Percentiles rank a stretch among this genome's conserved stretches.
These are phyloP conservation scores for Eospalax fontanierii DNA, from an alignment of 2,797 vertebrate species.

Conservation along the genomic window DNA sequence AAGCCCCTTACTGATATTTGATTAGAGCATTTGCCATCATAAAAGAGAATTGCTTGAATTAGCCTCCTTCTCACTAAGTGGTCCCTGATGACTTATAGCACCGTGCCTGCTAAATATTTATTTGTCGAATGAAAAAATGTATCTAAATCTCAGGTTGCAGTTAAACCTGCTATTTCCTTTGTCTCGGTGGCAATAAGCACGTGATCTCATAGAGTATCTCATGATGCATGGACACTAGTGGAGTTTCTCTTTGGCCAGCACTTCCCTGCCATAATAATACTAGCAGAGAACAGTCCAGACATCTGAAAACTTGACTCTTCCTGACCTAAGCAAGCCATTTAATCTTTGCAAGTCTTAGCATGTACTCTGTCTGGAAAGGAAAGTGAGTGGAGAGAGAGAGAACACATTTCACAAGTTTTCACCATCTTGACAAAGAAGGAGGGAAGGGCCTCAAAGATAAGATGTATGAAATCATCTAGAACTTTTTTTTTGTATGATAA, in stretches of 20 bases:
- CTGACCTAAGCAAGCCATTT: conserved; percentile 11
- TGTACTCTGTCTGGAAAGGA: not conserved
- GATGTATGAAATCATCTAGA: not conserved
- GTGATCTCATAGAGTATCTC: not conserved
- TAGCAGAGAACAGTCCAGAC: not conserved
- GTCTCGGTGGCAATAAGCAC: not conserved
- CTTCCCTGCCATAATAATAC: not conserved
- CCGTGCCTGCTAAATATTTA: conserved; percentile 1
- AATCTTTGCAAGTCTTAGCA: not conserved
- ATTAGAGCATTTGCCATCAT: not conserved
- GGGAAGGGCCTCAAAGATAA: not conserved
- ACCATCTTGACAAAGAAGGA: not conserved
- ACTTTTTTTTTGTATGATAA: conserved; percentile 1
- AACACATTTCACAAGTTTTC: not conserved
- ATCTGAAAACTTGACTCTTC: conserved; percentile 3
- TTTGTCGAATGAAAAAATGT: conserved; percentile 12
- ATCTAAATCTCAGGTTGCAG: not conserved
- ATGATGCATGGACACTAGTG: not conserved
- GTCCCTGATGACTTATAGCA: not conserved
- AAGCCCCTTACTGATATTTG: not conserved
- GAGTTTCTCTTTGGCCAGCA: not conserved
- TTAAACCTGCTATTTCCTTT: conserved; percentile 29
- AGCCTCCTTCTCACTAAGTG: not conserved
- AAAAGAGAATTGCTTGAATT: conserved; percentile 52
- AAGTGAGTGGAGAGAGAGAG: not conserved